These are phyloP conservation scores for Rhombomys opimus DNA, from an alignment of 2,113 vertebrate species.

Conservation along the genomic window DNA sequence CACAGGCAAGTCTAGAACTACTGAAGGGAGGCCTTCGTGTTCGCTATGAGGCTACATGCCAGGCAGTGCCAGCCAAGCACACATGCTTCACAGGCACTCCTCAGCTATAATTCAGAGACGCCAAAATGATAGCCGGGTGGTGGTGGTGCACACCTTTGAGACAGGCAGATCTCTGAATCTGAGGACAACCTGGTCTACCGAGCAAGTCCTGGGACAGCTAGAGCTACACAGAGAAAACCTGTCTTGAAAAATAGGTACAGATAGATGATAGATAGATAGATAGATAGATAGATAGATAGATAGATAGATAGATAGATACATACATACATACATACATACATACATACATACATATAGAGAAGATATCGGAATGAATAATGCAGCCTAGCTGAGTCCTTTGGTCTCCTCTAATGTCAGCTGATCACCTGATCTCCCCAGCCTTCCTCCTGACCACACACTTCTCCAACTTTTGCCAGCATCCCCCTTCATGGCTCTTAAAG, in stretches of 20 bases:
- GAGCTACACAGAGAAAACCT: background rate
- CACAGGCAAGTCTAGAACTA: background rate
- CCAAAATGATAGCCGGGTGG: background rate
- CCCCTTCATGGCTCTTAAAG: background rate
- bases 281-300: too few species aligned
- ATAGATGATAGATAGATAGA: background rate
- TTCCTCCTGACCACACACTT: background rate
- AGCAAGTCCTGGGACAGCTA: background rate
- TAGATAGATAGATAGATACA: background rate
- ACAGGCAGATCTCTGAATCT: background rate
- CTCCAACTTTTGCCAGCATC: background rate
- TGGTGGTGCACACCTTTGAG: background rate
- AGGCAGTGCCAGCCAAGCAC: background rate
- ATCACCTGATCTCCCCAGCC: background rate
- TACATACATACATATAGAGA: background rate
- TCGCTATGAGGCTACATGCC: accelerated
- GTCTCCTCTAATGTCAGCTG: background rate
- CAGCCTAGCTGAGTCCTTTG: background rate
- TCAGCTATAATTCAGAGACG: background rate
- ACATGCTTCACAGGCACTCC: background rate
- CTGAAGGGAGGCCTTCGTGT: background rate
- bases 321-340: background rate
- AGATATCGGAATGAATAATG: background rate
- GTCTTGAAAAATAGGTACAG: background rate
- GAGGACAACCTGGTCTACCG: background rate